Base-by-base conservation (phyloP, 2,888 invertebrate genomes). In the Melitaea athalia region DNA sequence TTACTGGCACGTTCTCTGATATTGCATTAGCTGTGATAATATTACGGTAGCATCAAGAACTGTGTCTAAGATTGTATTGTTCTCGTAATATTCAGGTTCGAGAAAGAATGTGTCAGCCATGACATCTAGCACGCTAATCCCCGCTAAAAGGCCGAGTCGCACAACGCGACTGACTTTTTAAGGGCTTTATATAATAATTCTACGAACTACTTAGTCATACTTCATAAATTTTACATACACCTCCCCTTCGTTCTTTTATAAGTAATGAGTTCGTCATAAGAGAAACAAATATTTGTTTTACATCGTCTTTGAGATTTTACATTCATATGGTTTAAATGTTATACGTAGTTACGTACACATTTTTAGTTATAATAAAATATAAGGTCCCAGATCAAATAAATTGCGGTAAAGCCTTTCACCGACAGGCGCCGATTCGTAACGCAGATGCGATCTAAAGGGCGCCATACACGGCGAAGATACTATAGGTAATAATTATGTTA, bases 201-300 rank as follows among this genome's bases (percentile, higher is more conserved):
- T 85, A 85, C 85, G 85, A 84, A 14, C 14, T 55, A 55, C 85
- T 80, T 78, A 79, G 77, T 78, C 83, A 87, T 79, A 82, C 81
- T 80, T 82, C 83, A 84, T 82, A 78, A 74, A 69, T 72, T 79
- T 76, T 77, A 81, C 85, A 82, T 84, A 81, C 80, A 79, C 79
- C 84, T 75, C 82, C 85, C 80, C 82, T 81, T 79, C 67, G 69
- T 38, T 52, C 63, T 57, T 57, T 42, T 38, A 38, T 38, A 38
- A 8, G 5, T 53, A 24, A 50, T 15, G 17, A 17, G 15, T 50
- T 15, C 4, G 50, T 11, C 15, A 15, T 50, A 10, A 15, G 3
- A 50, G 7, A 15, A 17, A 50, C 11, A 15, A 50, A 15, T 15
- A 17, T 50, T 50, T 10, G 8, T 50, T 50, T 17, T n/a, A 47